Conservation (phyloP, 2,888 invertebrate species). For the Lacanobia oleracea region DNA sequence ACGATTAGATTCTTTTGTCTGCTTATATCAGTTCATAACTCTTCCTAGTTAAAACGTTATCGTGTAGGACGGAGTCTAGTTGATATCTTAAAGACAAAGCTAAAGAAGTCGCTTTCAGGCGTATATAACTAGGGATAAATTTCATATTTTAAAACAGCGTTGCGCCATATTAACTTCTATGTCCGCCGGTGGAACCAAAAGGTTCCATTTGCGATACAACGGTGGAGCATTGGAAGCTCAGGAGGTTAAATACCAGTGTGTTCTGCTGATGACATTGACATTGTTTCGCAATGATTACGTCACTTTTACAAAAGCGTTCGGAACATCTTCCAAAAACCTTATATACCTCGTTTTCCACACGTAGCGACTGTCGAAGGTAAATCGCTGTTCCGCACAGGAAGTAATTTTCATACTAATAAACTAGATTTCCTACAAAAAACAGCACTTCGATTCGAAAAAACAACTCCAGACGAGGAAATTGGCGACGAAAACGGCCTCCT, state of each 20-base stretch:
- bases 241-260: conserved; percentile 4
- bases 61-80: neutral
- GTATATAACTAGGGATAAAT: neutral
- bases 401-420: conserved; percentile 43
- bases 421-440: conserved; percentile 42
- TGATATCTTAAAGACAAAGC: neutral
- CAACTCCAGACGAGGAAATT: conserved; percentile 59
- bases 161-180: no score
- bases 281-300: conserved; percentile 47
- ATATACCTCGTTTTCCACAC: conserved; percentile 2
- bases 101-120: neutral
- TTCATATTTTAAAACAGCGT: neutral
- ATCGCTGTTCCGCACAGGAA: conserved; percentile 48
- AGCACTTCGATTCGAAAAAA: conserved; percentile 32
- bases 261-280: conserved; percentile 28
- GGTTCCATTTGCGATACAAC: no score
- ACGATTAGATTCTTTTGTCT: conserved; percentile 12
- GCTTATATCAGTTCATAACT: conserved; percentile 38
- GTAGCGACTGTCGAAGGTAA: neutral
- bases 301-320: conserved; percentile 22
- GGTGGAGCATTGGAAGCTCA: no score
- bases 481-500: conserved; percentile 35
- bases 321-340: neutral
- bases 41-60: conserved; percentile 33
- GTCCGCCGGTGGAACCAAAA: no score